Evolutionary conservation across 2,797 vertebrate genomes (phyloP).

Genomic region (Triplophysa yarkandensis): DNA sequence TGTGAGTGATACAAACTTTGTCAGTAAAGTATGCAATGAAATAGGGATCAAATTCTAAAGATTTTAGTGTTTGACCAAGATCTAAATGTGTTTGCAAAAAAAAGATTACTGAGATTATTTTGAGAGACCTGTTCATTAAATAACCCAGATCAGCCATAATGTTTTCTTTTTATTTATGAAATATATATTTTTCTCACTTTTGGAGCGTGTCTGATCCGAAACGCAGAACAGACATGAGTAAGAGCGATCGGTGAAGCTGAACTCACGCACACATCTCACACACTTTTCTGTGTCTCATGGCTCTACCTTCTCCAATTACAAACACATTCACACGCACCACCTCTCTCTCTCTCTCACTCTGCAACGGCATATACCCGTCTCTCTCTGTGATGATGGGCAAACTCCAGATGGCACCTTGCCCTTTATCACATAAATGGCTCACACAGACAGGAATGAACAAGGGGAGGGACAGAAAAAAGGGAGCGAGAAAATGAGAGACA

Average conservation of each 20-base stretch:
- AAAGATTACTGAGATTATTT: no score
- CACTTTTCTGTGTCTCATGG: neutral
- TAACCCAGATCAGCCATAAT: no score
- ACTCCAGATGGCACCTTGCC: constrained; percentile 53
- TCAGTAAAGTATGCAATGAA: no score
- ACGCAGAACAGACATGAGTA: neutral
- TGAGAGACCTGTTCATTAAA: no score
- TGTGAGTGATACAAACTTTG: neutral
- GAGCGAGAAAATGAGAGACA: neutral
- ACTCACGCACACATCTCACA: constrained; percentile 9
- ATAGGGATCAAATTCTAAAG: no score
- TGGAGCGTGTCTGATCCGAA: neutral
- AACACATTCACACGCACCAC: constrained; percentile 27
- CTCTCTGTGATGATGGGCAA: constrained; percentile 31
- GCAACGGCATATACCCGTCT: neutral
- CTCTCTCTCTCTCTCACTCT: constrained; percentile 11
- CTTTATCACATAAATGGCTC: constrained; percentile 42
- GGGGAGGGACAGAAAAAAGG: constrained; percentile 9
- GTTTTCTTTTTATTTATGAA: neutral
- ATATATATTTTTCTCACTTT: neutral
- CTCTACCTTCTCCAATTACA: constrained; percentile 21
- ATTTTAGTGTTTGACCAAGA: no score
- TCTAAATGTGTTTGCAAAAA: no score
- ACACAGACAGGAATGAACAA: constrained; percentile 23
- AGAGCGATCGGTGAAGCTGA: neutral